Percentiles rank a stretch among this genome's conserved stretches.
phyloP scores from a whole-genome alignment of 2,797 vertebrate species.

The Hemibagrus guttatus region DNA sequence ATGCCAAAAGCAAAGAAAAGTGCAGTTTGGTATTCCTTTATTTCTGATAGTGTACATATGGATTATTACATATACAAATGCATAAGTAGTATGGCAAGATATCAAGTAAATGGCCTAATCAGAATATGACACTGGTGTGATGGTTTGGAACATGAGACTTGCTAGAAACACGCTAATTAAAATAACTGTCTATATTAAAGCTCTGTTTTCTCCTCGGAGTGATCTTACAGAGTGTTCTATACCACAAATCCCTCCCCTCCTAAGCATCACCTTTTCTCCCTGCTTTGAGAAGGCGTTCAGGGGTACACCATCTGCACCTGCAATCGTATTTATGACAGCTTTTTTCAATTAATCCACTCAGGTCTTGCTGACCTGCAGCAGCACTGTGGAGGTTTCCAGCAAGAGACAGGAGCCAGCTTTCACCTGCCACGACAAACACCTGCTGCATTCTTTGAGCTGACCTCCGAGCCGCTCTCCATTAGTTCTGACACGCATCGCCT shows the following conservation, averaged over 20 bases:
- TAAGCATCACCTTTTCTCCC: not conserved
- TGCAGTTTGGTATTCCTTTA: not conserved
- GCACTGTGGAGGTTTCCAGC: slow-evolving; percentile 1
- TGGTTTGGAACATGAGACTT: not conserved
- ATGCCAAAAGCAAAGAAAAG: not conserved
- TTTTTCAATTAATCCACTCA: slow-evolving; percentile 32
- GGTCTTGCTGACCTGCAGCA: slow-evolving; percentile 17
- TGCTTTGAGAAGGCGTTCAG: not conserved
- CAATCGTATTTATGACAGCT: slow-evolving; percentile 34
- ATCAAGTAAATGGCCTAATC: not conserved
- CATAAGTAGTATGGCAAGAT: not conserved
- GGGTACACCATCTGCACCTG: slow-evolving; percentile 3
- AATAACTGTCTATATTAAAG: not conserved
- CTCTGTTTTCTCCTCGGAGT: not conserved
- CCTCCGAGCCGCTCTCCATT: slow-evolving; percentile 49
- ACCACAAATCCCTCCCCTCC: not conserved
- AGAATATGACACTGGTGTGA: not conserved
- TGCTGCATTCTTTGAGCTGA: slow-evolving; percentile 43
- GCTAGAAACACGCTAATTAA: not conserved
- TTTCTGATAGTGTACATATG: not conserved
- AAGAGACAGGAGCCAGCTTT: slow-evolving; percentile 19
- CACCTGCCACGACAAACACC: not conserved
- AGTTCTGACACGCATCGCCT: slow-evolving; percentile 32
- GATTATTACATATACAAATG: not conserved
- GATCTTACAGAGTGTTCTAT: not conserved